Percentiles rank a stretch among this genome's conserved stretches.
These are phyloP conservation scores for Sebastiscus tertius DNA, from an alignment of 2,797 vertebrate genomes.

Conservation along the genomic window DNA sequence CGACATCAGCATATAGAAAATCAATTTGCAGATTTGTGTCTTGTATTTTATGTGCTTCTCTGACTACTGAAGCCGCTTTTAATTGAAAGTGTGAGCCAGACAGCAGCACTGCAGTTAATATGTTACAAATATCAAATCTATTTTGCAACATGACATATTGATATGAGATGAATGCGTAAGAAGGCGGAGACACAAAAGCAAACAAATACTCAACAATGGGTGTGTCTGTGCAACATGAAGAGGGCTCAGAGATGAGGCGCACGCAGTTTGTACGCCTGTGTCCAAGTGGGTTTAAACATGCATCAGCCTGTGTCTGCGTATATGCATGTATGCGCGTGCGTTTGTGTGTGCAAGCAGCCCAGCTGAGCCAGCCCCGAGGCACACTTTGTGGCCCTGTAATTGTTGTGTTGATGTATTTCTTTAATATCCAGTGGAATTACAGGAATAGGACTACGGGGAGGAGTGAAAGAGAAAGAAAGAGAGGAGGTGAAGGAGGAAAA, in stretches of 20 bases:
- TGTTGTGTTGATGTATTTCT: constrained; percentile 80
- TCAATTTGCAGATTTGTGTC: neutral
- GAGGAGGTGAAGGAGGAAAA: neutral
- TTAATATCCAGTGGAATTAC: constrained; percentile 76
- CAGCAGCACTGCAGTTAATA: neutral
- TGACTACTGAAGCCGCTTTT: neutral
- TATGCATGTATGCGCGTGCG: neutral
- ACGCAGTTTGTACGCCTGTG: neutral
- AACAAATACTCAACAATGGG: constrained; percentile 1
- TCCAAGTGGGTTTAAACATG: constrained; percentile 2
- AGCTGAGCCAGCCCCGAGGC: constrained; percentile 73
- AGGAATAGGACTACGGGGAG: constrained; percentile 31
- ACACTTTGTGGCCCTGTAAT: constrained; percentile 65
- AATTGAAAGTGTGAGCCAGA: neutral
- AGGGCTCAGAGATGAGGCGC: constrained; percentile 8
- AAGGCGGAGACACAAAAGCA: neutral
- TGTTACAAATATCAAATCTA: neutral
- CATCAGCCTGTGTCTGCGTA: constrained; percentile 20
- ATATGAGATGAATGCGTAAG: neutral
- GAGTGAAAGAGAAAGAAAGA: constrained; percentile 1
- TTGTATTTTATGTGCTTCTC: neutral
- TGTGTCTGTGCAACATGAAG: constrained; percentile 15
- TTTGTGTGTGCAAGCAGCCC: constrained; percentile 27
- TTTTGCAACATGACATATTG: neutral
- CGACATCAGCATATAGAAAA: neutral